phyloP scores from a whole-genome alignment of 2,797 vertebrate genomes.

The Falco concolor region DNA sequence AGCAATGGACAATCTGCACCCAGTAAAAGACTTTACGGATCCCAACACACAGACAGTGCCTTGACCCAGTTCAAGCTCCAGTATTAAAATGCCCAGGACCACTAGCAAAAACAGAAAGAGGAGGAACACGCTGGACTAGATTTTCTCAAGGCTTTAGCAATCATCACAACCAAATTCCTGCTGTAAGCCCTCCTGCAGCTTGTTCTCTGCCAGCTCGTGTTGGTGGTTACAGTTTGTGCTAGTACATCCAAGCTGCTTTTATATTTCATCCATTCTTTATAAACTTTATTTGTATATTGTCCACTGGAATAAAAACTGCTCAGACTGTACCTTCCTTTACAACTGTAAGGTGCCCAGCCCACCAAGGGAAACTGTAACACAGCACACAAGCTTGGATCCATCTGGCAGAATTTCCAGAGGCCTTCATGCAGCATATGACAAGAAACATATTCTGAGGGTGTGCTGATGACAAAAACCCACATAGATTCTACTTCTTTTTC shows the following conservation, averaged over 20 bases:
- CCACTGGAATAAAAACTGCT: background rate
- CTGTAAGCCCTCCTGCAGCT: background rate
- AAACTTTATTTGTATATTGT: background rate
- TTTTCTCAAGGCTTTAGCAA: background rate
- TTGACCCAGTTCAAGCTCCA: background rate
- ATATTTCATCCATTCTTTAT: background rate
- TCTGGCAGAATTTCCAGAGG: background rate
- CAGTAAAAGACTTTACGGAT: background rate
- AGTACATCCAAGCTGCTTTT: background rate
- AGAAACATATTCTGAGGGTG: background rate
- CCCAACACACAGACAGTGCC: background rate
- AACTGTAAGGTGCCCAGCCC: background rate
- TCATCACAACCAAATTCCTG: background rate
- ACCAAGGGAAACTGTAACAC: background rate
- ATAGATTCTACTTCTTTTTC: background rate
- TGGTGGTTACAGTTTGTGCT: background rate
- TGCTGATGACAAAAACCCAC: background rate
- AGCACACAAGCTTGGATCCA: background rate
- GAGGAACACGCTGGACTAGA: background rate
- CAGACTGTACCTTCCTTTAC: background rate
- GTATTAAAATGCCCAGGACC: background rate
- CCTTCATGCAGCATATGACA: background rate
- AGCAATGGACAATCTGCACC: background rate
- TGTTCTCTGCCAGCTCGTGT: background rate
- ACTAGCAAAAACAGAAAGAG: background rate